phyloP scores from a whole-genome alignment of 2,113 vertebrate species.

The Thomomys bottae region DNA sequence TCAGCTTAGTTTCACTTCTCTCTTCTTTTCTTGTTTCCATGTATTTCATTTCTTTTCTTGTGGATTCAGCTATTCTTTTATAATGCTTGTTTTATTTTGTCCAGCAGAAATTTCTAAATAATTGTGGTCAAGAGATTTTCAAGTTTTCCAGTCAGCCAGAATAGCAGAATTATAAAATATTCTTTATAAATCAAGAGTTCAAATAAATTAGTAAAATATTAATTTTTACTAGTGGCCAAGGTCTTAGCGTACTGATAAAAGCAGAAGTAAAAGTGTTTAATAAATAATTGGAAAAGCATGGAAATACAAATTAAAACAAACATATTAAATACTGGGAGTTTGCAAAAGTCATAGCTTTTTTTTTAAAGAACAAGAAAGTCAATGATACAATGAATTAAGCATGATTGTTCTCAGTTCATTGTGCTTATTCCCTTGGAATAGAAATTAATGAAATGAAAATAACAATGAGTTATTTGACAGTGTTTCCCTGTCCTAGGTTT shows the following conservation, averaged over 20 bases:
- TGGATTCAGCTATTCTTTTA: constrained; percentile 75
- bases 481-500: neutral
- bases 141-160: constrained; percentile 67
- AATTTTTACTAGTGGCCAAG: neutral
- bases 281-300: constrained; percentile 1
- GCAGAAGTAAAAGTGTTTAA: neutral
- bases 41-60: constrained; percentile 71
- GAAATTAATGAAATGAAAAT: neutral
- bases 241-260: constrained; percentile 42
- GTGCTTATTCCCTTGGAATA: no score
- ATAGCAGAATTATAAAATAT: constrained; percentile 46
- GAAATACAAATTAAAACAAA: constrained; percentile 27
- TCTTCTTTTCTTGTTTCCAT: constrained; percentile 67
- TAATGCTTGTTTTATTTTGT: constrained; percentile 58
- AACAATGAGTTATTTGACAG: constrained; percentile 19
- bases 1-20: constrained; percentile 73
- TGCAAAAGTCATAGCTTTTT: constrained; percentile 21
- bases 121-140: constrained; percentile 55
- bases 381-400: neutral
- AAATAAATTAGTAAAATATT: constrained; percentile 42
- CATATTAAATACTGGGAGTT: neutral
- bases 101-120: constrained; percentile 58
- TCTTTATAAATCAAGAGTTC: constrained; percentile 36
- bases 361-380: neutral
- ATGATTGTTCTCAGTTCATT: neutral